Base-by-base conservation (phyloP, 2,797 vertebrate genomes). In the Characodon lateralis region DNA sequence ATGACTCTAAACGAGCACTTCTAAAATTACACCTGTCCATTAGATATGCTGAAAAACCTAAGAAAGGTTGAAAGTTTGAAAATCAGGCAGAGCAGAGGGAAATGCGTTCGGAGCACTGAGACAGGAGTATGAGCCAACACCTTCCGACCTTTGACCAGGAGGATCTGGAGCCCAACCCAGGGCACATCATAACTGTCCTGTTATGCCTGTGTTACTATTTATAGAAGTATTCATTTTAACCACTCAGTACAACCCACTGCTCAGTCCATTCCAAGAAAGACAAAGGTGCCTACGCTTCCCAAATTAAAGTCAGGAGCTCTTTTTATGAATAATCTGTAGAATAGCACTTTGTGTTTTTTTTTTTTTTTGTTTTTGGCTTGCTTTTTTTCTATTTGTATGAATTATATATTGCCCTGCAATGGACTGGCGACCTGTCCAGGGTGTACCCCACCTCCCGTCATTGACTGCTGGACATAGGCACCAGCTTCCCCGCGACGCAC, bases 181-280 rank as follows among this genome's bases (percentile, higher is more conserved):
- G 18, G 5, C 18, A 31, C 72, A 46, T 61, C 26, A 28, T 61
- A 61, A 61, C 72, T 8, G 5, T 58, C 58, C 18, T 48, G 43
- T 35, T 63, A 22, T 20, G 14, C 39, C 46, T 59, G 28, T 73
- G 56, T 63, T 63, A 61, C 73, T 63, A 74, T 74, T 74, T 63
- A 74, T 50, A 24, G 41, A 28, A 63, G 18, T 31, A 26, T 46
- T 46, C 26, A 43, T 59, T 73, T 46, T 43, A 61, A 59, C 39
- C n/a, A 61, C 39, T 74, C 14, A 59, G 53, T 73, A 39, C 56
- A 58, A 41, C 53, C 71, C 31, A 56, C 10, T 56, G 31, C 48
- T 72, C 51, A 53, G 41, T 66, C 73, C 26, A 35, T 46, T 10
- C 22, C 39, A 6, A 14, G 22, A 68, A 46, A n/a, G 65, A 46